These are phyloP conservation scores for Ceryle rudis DNA, from an alignment of 2,797 vertebrate species.

Conservation along the genomic window DNA sequence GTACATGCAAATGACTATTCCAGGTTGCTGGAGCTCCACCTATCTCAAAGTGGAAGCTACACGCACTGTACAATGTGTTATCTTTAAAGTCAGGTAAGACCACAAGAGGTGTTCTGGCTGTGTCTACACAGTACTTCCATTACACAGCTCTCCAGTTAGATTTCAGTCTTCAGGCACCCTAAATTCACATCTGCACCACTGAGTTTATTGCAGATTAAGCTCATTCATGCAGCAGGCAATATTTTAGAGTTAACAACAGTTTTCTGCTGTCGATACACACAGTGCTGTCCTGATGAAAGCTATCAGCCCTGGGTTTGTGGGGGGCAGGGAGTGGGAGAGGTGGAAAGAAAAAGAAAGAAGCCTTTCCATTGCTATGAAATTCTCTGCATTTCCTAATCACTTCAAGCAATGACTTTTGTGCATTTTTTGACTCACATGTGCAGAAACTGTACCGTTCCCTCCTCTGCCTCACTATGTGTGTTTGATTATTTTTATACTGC, in stretches of 20 bases:
- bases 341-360: background rate
- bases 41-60: background rate
- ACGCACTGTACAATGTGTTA: background rate
- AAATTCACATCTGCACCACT: background rate
- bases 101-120: background rate
- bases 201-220: background rate
- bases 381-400: background rate
- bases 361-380: rapidly evolving
- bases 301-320: background rate
- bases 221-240: background rate
- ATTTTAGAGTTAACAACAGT: background rate
- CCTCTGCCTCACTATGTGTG: background rate
- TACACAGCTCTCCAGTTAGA: background rate
- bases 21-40: background rate
- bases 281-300: background rate
- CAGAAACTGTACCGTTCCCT: background rate
- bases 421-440: background rate
- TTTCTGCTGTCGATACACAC: background rate
- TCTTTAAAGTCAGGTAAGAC: background rate
- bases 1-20: background rate
- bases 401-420: background rate
- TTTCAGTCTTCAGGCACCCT: background rate
- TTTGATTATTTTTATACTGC: slow-evolving; percentile 17
- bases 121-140: background rate
- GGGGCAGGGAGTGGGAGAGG: rapidly evolving